Evolutionary conservation across 2,888 invertebrate genomes (phyloP).

Genomic region (Nymphalis polychloros): DNA sequence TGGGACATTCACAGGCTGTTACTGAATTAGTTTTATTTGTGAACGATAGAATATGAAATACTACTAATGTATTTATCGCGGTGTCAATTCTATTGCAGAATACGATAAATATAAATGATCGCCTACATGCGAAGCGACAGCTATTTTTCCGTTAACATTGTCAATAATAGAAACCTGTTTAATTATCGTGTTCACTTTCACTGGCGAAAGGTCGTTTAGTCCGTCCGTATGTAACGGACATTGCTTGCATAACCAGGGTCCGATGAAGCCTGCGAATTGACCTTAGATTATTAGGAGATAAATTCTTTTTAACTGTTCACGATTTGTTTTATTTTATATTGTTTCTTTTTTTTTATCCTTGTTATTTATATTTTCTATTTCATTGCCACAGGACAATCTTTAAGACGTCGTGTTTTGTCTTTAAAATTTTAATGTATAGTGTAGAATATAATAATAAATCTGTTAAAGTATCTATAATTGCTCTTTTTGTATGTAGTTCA

Average conservation of each 20-base stretch:
- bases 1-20: too few relatives aligned
- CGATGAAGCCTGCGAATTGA: constrained; percentile 2
- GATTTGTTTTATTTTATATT: background rate
- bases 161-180: constrained; percentile 32
- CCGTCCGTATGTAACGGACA: constrained; percentile 19
- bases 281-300: constrained; percentile 17
- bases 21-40: too few relatives aligned
- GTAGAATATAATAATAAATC: too few relatives aligned
- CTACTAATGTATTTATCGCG: too few relatives aligned
- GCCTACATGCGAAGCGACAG: background rate
- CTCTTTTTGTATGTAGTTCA: too few relatives aligned
- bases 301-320: background rate
- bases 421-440: too few relatives aligned
- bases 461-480: too few relatives aligned
- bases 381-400: too few relatives aligned
- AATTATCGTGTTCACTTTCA: constrained; percentile 39
- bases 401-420: too few relatives aligned
- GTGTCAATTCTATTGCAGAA: background rate
- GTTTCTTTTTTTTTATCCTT: too few relatives aligned
- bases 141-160: background rate
- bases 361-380: too few relatives aligned
- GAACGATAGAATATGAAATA: too few relatives aligned
- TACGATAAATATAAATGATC: constrained; percentile 8
- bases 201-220: constrained; percentile 36
- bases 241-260: constrained; percentile 13